These are phyloP conservation scores for Drosophila ananassae DNA, from an alignment of 1,140 invertebrate genomes.

Conservation along the genomic window DNA sequence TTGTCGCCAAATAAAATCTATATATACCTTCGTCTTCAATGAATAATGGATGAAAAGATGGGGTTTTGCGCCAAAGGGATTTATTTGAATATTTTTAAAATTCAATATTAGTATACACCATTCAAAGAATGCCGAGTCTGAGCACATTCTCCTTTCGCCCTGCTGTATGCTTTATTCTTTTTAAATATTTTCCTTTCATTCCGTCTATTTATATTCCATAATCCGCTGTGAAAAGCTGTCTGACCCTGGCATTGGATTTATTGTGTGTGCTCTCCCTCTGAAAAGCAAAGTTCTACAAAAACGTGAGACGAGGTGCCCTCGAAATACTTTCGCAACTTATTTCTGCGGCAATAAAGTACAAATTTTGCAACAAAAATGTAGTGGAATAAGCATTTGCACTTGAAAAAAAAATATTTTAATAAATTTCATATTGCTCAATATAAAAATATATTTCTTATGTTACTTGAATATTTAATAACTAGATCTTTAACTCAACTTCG, in stretches of 20 bases:
- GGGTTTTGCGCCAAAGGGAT: not conserved
- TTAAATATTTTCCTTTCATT: conserved; percentile 1
- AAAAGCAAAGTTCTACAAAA: too few species aligned
- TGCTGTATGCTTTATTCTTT: not conserved
- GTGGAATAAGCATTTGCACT: not conserved
- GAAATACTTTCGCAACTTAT: conserved; percentile 7
- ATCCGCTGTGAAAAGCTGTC: conserved; percentile 19
- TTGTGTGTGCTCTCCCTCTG: conserved; percentile 6
- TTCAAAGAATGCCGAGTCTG: conserved; percentile 13
- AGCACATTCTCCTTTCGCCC: too few species aligned
- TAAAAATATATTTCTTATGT: too few species aligned
- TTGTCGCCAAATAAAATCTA: not conserved
- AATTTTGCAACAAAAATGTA: not conserved
- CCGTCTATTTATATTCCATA: conserved; percentile 27
- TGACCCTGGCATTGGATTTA: conserved; percentile 23
- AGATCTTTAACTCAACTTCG: too few species aligned
- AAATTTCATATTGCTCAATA: too few species aligned
- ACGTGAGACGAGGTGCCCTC: not conserved
- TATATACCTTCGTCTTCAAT: not conserved
- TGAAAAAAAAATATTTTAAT: not conserved
- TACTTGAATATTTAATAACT: too few species aligned
- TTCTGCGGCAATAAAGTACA: not conserved
- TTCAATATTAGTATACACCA: conserved; percentile 20
- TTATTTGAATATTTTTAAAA: conserved; percentile 23
- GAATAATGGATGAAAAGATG: not conserved